Evolutionary conservation across 1,140 invertebrate species (phyloP).

Genomic region (Nymphalis io): DNA sequence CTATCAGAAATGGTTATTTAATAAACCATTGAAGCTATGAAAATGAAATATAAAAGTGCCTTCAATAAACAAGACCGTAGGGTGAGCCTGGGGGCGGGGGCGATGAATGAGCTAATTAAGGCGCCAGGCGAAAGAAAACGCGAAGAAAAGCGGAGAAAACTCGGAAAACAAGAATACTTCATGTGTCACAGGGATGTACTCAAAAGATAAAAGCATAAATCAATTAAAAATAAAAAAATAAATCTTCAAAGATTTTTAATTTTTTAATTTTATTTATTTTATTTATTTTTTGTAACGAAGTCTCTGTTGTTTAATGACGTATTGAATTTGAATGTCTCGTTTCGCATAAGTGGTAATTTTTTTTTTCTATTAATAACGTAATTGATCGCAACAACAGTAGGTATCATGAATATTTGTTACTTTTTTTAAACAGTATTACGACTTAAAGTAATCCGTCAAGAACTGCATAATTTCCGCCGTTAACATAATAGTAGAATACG

Average conservation of each 20-base stretch:
- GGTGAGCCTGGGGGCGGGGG: constrained; percentile 39
- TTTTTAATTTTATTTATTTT: not conserved
- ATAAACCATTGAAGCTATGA: constrained; percentile 57
- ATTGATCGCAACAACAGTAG: no score
- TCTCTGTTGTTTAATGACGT: no score
- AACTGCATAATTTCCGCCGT: no score
- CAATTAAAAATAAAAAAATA: no score
- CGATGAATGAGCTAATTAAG: constrained; percentile 79
- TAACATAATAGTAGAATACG: no score
- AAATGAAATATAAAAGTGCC: constrained; percentile 74
- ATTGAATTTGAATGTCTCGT: no score
- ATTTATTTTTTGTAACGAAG: no score
- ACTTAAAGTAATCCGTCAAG: no score
- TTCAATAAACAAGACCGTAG: constrained; percentile 68
- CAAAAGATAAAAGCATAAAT: not conserved
- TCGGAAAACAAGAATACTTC: constrained; percentile 78
- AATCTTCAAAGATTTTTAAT: not conserved
- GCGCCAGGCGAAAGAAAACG: constrained; percentile 74
- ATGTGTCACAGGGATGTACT: constrained; percentile 50
- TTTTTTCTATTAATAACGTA: no score
- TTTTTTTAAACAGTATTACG: no score
- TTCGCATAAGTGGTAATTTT: no score
- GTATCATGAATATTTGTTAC: no score
- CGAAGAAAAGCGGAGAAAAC: constrained; percentile 77
- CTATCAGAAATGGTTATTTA: constrained; percentile 45